phyloP scores from a whole-genome alignment of 2,797 vertebrate genomes.

The Dipus sagitta region DNA sequence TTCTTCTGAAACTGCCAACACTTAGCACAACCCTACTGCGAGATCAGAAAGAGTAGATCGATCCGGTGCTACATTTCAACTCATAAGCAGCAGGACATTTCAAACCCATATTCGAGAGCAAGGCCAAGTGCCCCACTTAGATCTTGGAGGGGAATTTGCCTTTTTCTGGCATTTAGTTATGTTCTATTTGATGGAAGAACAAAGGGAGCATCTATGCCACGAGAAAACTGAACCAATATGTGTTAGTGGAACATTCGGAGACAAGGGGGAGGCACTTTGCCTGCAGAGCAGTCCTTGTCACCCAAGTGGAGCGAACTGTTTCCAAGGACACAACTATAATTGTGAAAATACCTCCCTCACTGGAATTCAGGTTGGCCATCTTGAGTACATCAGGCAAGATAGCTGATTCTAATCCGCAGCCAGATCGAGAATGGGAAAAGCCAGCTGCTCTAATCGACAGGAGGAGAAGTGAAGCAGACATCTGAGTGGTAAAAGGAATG shows the following conservation, averaged over 20 bases:
- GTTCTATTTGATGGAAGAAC: constrained; percentile 11
- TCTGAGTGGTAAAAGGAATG: not conserved
- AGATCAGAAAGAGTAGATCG: not conserved
- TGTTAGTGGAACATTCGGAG: constrained; percentile 9
- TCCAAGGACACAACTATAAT: not conserved
- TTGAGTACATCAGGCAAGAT: not conserved
- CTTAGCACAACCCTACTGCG: not conserved
- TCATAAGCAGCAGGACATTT: not conserved
- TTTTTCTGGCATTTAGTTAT: not conserved
- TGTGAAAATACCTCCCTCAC: constrained; percentile 46
- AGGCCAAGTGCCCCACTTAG: not conserved
- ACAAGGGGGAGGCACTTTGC: not conserved
- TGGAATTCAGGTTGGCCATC: not conserved
- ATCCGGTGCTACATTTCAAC: not conserved
- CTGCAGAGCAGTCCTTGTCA: constrained; percentile 1
- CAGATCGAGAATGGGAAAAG: constrained; percentile 4
- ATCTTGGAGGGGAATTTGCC: not conserved
- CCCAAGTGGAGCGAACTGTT: not conserved
- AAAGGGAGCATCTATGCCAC: not conserved
- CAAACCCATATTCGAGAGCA: not conserved
- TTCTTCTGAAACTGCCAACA: not conserved
- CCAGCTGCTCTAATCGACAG: not conserved
- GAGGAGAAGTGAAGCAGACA: not conserved
- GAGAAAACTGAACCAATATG: not conserved
- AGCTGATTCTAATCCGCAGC: not conserved